Percentiles rank a stretch among this genome's conserved stretches.
These are phyloP conservation scores for Ptyas mucosa DNA, from an alignment of 2,113 vertebrate genomes.

Conservation along the genomic window DNA sequence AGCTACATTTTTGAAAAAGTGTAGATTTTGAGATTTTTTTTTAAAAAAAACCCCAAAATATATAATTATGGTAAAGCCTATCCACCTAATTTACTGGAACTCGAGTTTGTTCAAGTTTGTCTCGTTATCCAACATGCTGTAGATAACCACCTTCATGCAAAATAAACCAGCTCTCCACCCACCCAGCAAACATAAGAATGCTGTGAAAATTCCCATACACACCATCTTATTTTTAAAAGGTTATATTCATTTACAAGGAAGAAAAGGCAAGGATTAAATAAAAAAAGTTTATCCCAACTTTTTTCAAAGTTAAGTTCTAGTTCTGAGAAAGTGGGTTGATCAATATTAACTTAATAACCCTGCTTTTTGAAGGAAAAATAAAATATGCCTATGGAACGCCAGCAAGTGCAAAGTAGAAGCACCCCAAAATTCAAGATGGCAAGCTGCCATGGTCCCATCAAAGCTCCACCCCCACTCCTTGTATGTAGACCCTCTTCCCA, in stretches of 20 bases:
- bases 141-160: slow-evolving; percentile 49
- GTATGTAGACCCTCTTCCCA: not conserved
- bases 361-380: slow-evolving; percentile 43
- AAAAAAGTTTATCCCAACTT: too few relatives aligned
- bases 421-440: not conserved
- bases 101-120: slow-evolving; percentile 42
- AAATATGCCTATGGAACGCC: slow-evolving; percentile 25
- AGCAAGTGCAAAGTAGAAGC: slow-evolving; percentile 8
- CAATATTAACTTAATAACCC: not conserved
- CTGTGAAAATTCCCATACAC: not conserved
- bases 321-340: not conserved
- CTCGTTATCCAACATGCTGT: slow-evolving; percentile 40
- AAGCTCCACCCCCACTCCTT: not conserved
- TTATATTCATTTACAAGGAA: slow-evolving; percentile 22
- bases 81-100: slow-evolving; percentile 25
- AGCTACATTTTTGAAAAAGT: not conserved
- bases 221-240: not conserved
- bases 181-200: not conserved
- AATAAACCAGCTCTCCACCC: slow-evolving; percentile 27
- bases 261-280: slow-evolving; percentile 26
- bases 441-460: not conserved
- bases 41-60: not conserved
- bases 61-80: slow-evolving; percentile 2
- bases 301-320: too few relatives aligned
- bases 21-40: not conserved